phyloP scores from a whole-genome alignment of 2,113 vertebrate species.

The Nycticorax nycticorax region DNA sequence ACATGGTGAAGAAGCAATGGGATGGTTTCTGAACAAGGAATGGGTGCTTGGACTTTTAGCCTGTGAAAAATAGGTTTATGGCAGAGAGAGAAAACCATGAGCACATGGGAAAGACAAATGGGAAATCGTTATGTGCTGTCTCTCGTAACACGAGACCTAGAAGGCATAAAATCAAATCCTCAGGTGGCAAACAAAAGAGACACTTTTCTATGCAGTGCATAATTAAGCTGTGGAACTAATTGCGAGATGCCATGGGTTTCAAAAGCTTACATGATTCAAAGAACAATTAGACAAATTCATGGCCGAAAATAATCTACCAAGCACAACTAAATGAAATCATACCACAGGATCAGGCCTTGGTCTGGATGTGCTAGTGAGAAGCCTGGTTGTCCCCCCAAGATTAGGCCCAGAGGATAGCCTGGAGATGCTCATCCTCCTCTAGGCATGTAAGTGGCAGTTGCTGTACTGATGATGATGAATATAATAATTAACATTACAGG shows the following conservation, averaged over 20 bases:
- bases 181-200: not conserved
- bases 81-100: not conserved
- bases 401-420: not conserved
- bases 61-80: not conserved
- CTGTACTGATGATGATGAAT: not conserved
- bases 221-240: not conserved
- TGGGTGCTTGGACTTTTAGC: not conserved
- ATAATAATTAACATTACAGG: constrained; percentile 12
- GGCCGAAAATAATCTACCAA: not conserved
- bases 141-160: not conserved
- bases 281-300: constrained; percentile 1
- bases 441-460: not conserved
- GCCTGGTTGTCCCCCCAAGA: not conserved
- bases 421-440: not conserved
- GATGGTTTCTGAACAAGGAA: not conserved
- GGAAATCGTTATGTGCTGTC: not conserved
- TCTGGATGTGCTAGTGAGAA: not conserved
- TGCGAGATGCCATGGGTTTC: not conserved
- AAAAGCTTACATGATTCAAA: constrained; percentile 5
- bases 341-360: not conserved
- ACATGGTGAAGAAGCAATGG: not conserved
- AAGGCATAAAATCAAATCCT: not conserved
- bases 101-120: not conserved
- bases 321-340: not conserved
- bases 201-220: not conserved